Base-by-base conservation (phyloP, 2,888 invertebrate genomes). In the Lasioglossum malachurum region DNA sequence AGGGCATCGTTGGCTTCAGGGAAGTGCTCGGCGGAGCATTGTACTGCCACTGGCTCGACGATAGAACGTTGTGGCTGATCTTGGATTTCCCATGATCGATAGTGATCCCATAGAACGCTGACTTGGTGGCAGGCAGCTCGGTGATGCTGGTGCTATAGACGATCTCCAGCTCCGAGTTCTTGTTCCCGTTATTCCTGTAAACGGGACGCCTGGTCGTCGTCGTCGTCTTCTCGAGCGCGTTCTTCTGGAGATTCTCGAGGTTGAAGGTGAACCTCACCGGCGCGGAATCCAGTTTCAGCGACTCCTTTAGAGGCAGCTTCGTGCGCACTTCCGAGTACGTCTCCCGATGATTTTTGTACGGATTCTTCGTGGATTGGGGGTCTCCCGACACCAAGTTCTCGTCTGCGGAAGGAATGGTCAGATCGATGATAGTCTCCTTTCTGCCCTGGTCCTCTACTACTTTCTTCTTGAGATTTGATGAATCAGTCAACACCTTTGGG, bases 11-110 rank as follows among this genome's bases (percentile, higher is more conserved):
- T 23, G 87, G 87, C 8, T 78, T 83, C 8, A 87, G 35, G 0
- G 89, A 89, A 14, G 89, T 90, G 46, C 92, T 89, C 4, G 93
- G 92, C 23, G 94, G 93, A 4, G 95, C 96, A 80, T 94, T 95
- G 86, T 96, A 96, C 27, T 95, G 96, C 92, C 96, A 94, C 78
- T 94, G 93, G 79, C 94, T 92, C 0, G 92, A 92, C 0, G 92
- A 90, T 31, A 95, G 53, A 41, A 94, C 78, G 76, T 93, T 92
- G 44, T 90, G 88, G 0, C 88, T 90, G 7, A 89, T 83, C 12
- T 92, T 90, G 7, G 90, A 91, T 49, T 49, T 84, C 10, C 44
- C 77, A 8, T 80, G 75, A n/a, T 87, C 77, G 27, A 86, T 81
- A 4, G 46, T n/a, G 23, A 86, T 74, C 10, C 75, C 80, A 53